Conservation (phyloP, 2,113 vertebrate genomes). For the Capreolus pygargus region DNA sequence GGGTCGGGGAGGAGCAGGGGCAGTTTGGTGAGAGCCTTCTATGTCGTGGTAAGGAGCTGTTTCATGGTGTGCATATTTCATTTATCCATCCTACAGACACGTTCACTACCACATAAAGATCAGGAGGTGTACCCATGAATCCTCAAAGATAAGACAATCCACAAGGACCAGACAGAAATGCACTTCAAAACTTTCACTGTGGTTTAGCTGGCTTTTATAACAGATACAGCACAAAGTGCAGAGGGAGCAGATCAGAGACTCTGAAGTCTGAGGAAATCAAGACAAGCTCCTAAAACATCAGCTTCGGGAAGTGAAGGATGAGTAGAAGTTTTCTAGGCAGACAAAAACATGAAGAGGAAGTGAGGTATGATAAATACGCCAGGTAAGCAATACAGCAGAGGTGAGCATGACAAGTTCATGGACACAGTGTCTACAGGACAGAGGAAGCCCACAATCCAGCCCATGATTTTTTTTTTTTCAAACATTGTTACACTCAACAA, state of each 20-base stretch:
- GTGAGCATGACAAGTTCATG: background rate
- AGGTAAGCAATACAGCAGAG: background rate
- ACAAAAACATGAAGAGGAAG: background rate
- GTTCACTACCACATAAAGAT: background rate
- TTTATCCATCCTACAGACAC: background rate
- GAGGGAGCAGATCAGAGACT: background rate
- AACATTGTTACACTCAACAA: background rate
- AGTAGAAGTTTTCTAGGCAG: background rate
- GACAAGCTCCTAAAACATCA: background rate
- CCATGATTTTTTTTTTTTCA: background rate
- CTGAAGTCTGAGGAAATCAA: background rate
- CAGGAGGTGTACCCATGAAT: background rate
- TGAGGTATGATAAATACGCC: background rate
- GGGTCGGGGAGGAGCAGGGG: background rate
- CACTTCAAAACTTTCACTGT: background rate
- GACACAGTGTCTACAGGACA: background rate
- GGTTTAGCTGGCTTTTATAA: background rate
- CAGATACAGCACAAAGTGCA: background rate
- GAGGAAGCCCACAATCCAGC: background rate
- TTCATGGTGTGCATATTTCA: background rate
- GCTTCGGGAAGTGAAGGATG: background rate
- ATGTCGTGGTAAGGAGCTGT: background rate
- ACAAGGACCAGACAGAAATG: background rate
- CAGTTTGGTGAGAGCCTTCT: background rate
- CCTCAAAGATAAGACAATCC: background rate